Base-by-base conservation (phyloP, 2,888 invertebrate species). In the Gandaritis pyraliata region DNA sequence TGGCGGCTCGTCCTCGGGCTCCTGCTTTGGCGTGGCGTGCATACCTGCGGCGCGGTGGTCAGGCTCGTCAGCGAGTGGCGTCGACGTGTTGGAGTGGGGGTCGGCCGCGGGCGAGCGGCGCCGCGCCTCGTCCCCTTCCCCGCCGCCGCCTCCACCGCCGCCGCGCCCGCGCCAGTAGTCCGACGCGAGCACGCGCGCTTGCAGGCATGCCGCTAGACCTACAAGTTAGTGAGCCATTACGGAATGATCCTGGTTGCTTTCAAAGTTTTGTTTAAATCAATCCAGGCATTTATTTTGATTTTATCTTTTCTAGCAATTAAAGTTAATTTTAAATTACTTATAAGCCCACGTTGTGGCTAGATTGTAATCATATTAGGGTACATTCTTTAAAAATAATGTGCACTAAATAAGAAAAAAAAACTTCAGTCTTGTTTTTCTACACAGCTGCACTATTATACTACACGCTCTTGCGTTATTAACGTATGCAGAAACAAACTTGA, bases 181-280 rank as follows among this genome's bases (percentile, higher is more conserved):
- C 72, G 90, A 93, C 48, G 94, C 94, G 57, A 97, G 92, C 71
- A 97, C 96, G 72, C 96, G 94, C 62, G 96, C 96, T 81, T 97
- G 97, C 67, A 97, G 86, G 58, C 96, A 96, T 53, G 97, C 97
- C 23, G 97, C 97, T 64, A 97, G 84, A 62, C 97, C 97, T 94
- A 94, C 29, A 38, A 46, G 2, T 7, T 46, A 46, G 6, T 5
- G 1, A 23, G n/a, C 18, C 11, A 16, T 18, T 16, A 18, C 11
- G 3, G 18, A 10, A 18, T 12, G 11, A 13, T 16, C 10, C 16
- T 43, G 16, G 11, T 8, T 16, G 43, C 7, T 33, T 33, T 8
- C 43, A 8, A 8, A 16, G 15, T 16, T 43, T 16, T 43, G 11
- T 16, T n/a, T 1, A 16, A 23, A 18, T n/a, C 43, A 15, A 43